Base-by-base conservation (phyloP, 1,140 invertebrate species). In the Oncopeltus fasciatus region DNA sequence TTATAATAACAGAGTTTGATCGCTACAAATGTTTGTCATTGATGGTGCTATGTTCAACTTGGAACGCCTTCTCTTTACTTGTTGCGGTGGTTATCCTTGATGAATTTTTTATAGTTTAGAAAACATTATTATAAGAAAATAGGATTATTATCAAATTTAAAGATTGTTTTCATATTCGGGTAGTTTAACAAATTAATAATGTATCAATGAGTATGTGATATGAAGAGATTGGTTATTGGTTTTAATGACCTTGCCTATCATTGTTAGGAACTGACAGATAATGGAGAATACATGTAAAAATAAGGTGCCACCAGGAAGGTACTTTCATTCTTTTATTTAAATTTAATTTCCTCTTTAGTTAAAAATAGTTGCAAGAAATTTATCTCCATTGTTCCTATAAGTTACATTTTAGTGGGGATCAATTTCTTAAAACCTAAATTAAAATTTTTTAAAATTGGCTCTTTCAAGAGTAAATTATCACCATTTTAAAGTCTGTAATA, bases 11-110 rank as follows among this genome's bases (percentile, higher is more conserved):
- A 28, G 56, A 57, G 28, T 53, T 53, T 53, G 49, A 57, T 57
- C 31, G 56, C 56, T 57, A 57, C 56, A 57, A 57, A 57, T 57
- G 56, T 57, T 31, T 57, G 56, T 57, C 31, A 31, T 57, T 26
- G 33, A 57, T 57, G 56, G 56, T 57, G 56, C 56, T 57, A 57
- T 57, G 56, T 57, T 57, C 28, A 57, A 57, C 28, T 57, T 57
- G 56, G 56, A 33, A 57, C 31, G 56, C 56, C 56, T 57, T 57
- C 56, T 57, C 31, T 57, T 33, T 33, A 57, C 29, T 57, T 57
- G 56, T 57, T 57, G 56, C 49, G 49, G 49, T 53, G 49, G 49
- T 53, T 53, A 53, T 53, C 49, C 49, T 24, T 24, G 49, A 53
- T 53, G 49, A 53, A 53, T 53, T 53, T 53, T 53, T 18, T 53